A percentile compares a stretch with the other conserved stretches of the same genome.
These are phyloP conservation scores for Scleropages formosus DNA, from an alignment of 2,797 vertebrate species.

Conservation along the genomic window DNA sequence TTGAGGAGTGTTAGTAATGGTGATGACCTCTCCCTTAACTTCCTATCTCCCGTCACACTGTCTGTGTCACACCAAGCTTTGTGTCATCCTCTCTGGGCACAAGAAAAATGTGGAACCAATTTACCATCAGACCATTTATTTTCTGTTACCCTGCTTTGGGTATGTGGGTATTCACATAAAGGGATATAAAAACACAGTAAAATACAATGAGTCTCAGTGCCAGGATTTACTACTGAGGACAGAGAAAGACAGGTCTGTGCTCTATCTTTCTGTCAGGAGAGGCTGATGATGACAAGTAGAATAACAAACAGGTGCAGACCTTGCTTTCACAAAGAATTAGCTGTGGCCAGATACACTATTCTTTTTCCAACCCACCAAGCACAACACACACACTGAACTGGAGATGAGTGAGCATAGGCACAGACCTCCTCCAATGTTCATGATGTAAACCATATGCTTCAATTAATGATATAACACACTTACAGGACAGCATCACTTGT, in stretches of 20 bases:
- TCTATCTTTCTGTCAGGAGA: background rate
- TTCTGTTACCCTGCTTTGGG: slow-evolving; percentile 19
- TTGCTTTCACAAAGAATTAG: no score
- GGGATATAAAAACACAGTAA: no score
- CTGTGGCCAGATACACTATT: no score
- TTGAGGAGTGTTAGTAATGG: slow-evolving; percentile 41
- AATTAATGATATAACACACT: no score
- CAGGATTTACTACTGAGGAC: no score
- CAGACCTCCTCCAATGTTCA: no score
- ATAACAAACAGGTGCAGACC: slow-evolving; percentile 54
- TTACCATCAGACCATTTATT: background rate
- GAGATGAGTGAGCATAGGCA: no score
- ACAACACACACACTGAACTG: no score
- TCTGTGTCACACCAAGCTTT: background rate
- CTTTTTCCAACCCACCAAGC: no score
- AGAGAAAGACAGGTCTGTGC: background rate
- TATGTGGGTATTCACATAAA: background rate
- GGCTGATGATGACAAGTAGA: slow-evolving; percentile 45
- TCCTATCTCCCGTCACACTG: slow-evolving; percentile 23
- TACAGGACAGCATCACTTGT: no score
- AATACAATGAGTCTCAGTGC: no score
- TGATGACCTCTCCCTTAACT: slow-evolving; percentile 45
- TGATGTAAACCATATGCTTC: no score
- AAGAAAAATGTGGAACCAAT: background rate
- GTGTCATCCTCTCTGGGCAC: background rate